Percentiles rank a stretch among this genome's conserved stretches.
Evolutionary conservation across 2,888 invertebrate genomes (phyloP).

Genomic region (Habroteleia sp.): DNA sequence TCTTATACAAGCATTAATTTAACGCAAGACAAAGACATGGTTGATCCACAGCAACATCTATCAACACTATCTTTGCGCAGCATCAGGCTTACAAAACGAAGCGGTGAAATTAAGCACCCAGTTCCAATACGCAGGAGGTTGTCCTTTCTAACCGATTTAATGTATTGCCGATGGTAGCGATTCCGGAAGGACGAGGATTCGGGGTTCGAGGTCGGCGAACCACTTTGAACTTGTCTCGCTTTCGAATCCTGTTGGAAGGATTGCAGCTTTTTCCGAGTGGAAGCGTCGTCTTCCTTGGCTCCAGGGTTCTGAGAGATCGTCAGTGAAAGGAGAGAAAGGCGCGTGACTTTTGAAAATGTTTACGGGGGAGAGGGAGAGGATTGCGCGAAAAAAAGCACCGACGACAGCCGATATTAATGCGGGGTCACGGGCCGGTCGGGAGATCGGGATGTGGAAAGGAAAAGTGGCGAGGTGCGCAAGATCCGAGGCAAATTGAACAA

Average conservation of each 20-base stretch:
- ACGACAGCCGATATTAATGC: constrained; percentile 33
- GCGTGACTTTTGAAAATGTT: constrained; percentile 64
- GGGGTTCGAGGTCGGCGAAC: constrained; percentile 41
- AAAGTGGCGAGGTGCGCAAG: constrained; percentile 26
- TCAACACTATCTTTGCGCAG: constrained; percentile 25
- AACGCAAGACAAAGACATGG: constrained; percentile 9
- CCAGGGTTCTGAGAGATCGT: constrained; percentile 55
- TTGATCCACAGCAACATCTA: constrained; percentile 15
- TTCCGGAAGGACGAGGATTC: constrained; percentile 44
- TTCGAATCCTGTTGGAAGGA: constrained; percentile 49
- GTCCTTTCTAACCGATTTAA: constrained; percentile 39
- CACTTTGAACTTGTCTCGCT: constrained; percentile 57
- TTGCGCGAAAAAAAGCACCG: constrained; percentile 25
- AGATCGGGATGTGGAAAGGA: constrained; percentile 59
- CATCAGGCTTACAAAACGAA: constrained; percentile 11
- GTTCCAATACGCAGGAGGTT: constrained; percentile 28
- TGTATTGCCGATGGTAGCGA: too few relatives aligned
- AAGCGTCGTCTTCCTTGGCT: constrained; percentile 53
- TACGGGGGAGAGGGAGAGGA: constrained; percentile 5
- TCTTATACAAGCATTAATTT: too few relatives aligned
- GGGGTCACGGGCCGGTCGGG: constrained; percentile 27
- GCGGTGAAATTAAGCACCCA: constrained; percentile 26
- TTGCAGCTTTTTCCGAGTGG: constrained; percentile 62
- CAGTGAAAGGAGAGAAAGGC: constrained; percentile 80
- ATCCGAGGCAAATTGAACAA: constrained; percentile 30